Percentiles rank a stretch among this genome's conserved stretches.
Conservation (phyloP, 2,888 invertebrate genomes). For the Congeria kusceri region DNA sequence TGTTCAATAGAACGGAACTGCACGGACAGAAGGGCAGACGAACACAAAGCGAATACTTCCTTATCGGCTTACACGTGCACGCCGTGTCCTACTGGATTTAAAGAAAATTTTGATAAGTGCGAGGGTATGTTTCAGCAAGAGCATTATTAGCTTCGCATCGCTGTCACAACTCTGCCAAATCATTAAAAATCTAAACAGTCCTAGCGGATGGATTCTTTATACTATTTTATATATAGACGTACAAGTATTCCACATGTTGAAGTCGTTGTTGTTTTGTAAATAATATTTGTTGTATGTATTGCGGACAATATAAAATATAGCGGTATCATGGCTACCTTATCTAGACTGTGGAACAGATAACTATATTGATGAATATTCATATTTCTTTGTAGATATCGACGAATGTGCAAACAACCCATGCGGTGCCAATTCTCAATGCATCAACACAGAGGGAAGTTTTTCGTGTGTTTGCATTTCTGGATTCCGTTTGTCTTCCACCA, state of each 20-base stretch:
- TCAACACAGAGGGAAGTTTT: slow-evolving; percentile 56
- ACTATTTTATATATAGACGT: too few relatives aligned
- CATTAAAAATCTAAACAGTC: not conserved
- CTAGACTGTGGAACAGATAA: too few relatives aligned
- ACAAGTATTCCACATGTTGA: too few relatives aligned
- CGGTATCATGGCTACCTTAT: too few relatives aligned
- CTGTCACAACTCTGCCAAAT: not conserved
- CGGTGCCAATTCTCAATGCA: slow-evolving; percentile 18
- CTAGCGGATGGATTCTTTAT: too few relatives aligned
- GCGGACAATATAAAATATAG: too few relatives aligned
- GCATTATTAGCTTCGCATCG: not conserved
- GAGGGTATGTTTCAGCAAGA: slow-evolving; percentile 41
- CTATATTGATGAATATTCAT: not conserved
- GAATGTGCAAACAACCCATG: slow-evolving; percentile 56
- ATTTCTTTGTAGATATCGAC: slow-evolving; percentile 63
- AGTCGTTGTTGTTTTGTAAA: too few relatives aligned
- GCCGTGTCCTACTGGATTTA: slow-evolving; percentile 66
- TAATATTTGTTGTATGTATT: too few relatives aligned
- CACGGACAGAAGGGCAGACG: slow-evolving; percentile 57
- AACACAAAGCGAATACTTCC: slow-evolving; percentile 24
- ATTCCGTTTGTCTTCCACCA: slow-evolving; percentile 18
- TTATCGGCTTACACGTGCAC: slow-evolving; percentile 40
- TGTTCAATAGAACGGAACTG: slow-evolving; percentile 65
- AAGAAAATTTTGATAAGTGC: slow-evolving; percentile 46
- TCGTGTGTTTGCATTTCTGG: slow-evolving; percentile 55